Evolutionary conservation across 2,113 vertebrate genomes (phyloP), one percentile per base, ranked within the genome.

Genomic region (Cavia porcellus): DNA sequence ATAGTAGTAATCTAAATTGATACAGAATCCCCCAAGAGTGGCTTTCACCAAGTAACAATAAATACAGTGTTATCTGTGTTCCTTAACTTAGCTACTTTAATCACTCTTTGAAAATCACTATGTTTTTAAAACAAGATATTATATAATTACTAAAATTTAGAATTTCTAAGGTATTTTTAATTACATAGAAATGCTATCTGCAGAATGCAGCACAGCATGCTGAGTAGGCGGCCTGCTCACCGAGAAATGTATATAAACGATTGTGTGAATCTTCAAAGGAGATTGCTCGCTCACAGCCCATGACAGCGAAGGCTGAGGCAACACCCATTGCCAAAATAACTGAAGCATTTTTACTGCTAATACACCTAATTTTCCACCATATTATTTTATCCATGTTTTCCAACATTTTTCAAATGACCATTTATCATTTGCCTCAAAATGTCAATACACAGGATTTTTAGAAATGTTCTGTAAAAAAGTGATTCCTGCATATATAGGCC

Each of bases 221-320:
- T 50, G 32, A 80, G 1, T 19, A 45, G 62, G 11, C 42, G 62
- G 38, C 32, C 89, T 70, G 19, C 12, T 81, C 59, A 38, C 24
- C 7, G 0, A n/a, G 7, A 10, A 35, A 10, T 1, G 0, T 7
- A 8, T 15, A 12, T 11, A 24, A n/a, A 35, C 1, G 1, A 0
- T 47, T 15, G 14, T 7, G 64, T 45, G 62, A 12, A 25, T 1
- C 59, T 52, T 90, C 75, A 79, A 17, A 55, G 28, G 0, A 12
- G 20, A 2, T 24, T 59, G 7, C 28, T 70, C 15, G 38, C 19
- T 47, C 57, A 47, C 0, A 22, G 85, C 2, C 35, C 30, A 88
- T 47, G n/a, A 8, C 77, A 50, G 11, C 0, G 1, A 68, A 62
- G 25, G 30, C 14, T 50, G 45, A 5, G 19, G 14, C 45, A n/a